Evolutionary conservation across 1,140 invertebrate genomes (phyloP), one percentile per base, ranked within the genome.

Genomic region (Conopomorpha cramerella): DNA sequence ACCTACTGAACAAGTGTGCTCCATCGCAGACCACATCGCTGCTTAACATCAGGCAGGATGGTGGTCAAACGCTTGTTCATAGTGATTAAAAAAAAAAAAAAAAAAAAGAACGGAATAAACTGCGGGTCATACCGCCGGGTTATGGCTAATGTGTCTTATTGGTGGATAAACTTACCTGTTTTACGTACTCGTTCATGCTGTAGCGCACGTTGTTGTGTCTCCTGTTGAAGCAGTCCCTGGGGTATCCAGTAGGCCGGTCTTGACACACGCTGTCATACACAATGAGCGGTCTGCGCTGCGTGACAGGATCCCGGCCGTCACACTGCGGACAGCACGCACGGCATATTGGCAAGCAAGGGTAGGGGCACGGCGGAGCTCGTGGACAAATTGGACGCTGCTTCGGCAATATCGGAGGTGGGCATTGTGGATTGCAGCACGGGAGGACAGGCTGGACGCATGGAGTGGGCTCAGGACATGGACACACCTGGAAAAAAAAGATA

Each of bases 361-460:
- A 62, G 0, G 49, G 49, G n/a, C 38, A 35, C 11, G 58, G 65
- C 2, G 65, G 68, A 1, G 68, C 47, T 40, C 63, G 41, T 10
- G 68, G 64, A 35, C 65, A 73, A 17, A 70, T 70, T 0, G 68
- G 68, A 0, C 63, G 44, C 39, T 67, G 65, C 32, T 68, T 68
- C 0, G 65, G 65, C 8, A 73, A 3, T n/a, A 61, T 62, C n/a
- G 68, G 57, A 0, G 68, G 49, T 4, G 65, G 65, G 31, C 68
- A 74, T 41, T 65, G 66, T 2, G 70, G 66, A 33, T 74, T 74
- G 34, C 57, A 67, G 41, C 65, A 64, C 1, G 70, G 70, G 8
- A 74, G 25, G 8, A 71, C 58, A 30, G 70, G 70, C 31, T 63
- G 58, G 25, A 62, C 61, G 35, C 70, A 71, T 3, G 54, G 50